Base-by-base conservation (phyloP, 2,113 vertebrate species). In the Speoplatyrhinus poulsoni region DNA sequence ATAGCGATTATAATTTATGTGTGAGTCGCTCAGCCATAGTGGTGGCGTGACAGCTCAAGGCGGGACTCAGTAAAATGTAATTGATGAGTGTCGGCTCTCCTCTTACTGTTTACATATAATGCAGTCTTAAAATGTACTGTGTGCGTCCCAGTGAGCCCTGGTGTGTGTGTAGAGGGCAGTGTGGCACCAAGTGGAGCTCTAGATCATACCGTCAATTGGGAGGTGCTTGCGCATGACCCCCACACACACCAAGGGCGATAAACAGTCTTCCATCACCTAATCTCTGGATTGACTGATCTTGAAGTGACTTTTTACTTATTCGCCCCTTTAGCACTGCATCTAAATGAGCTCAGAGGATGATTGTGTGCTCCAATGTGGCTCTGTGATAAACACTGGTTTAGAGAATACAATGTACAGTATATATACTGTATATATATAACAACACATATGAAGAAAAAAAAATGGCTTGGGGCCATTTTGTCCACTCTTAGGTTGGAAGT, bases 181-280 rank as follows among this genome's bases (percentile, higher is more conserved):
- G 52, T 4, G 9, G 52, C 13, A 6, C 6, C 13, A 5, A n/a
- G n/a, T 4, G 50, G 12, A 52, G 11, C 3, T 6, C 50, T 13
- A 15, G 50, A 9, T 1, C 9, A 52, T 9, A 15, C 12, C 12
- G 50, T 52, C 50, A 52, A 85, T 82, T 80, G 76, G 77, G 36
- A 87, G 82, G 80, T 76, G 75, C 64, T 74, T 67, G 74, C 76
- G 84, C 81, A 59, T 73, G 79, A 82, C 85, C 36, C 36, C 4
- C 36, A 41, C 36, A 41, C 82, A 80, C 78, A 75, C 87, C 73
- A 77, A 85, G 82, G 70, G 76, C 76, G 73, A 75, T 83, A 84
- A 88, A 85, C 67, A 79, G 70, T 89, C 84, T 66, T 70, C 70
- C 76, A 73, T 73, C 74, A 71, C 80, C 74, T 79, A 76, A 70